phyloP scores from a whole-genome alignment of 1,140 invertebrate species.

The Aphelenchoides fujianensis region DNA sequence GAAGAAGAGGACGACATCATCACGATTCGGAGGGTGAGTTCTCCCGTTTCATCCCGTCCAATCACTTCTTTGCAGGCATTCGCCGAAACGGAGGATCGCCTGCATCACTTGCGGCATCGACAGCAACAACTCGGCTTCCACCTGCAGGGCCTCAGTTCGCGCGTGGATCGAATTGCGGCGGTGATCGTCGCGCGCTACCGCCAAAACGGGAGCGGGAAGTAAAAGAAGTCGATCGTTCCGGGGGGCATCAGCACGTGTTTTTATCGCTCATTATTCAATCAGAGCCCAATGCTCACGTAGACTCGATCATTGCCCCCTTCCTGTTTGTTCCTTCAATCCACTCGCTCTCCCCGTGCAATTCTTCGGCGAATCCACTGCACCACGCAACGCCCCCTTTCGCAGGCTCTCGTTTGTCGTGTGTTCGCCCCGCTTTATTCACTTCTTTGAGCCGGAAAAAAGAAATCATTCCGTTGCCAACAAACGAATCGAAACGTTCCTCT shows the following conservation, averaged over 20 bases:
- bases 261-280: conserved; percentile 12
- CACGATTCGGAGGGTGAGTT: conserved; percentile 21
- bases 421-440: no score
- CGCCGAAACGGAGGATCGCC: conserved; percentile 33
- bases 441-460: no score
- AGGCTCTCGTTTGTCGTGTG: no score
- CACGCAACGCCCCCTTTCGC: no score
- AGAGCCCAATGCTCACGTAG: conserved; percentile 25
- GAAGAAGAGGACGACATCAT: conserved; percentile 53
- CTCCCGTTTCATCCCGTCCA: neutral
- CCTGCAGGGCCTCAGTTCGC: conserved; percentile 14
- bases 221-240: conserved; percentile 7
- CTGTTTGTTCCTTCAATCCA: no score
- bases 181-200: neutral
- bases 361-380: no score
- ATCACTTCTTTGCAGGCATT: conserved; percentile 29
- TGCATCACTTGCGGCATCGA: conserved; percentile 20
- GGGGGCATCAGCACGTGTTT: conserved; percentile 17
- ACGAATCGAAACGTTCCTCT: no score
- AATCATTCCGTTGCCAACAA: no score
- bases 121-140: conserved; percentile 34
- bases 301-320: conserved; percentile 6
- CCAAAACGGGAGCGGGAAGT: neutral
- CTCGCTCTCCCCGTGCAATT: no score
- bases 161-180: conserved; percentile 14